Conservation (phyloP, 2,797 vertebrate species). For the Coreius guichenoti region DNA sequence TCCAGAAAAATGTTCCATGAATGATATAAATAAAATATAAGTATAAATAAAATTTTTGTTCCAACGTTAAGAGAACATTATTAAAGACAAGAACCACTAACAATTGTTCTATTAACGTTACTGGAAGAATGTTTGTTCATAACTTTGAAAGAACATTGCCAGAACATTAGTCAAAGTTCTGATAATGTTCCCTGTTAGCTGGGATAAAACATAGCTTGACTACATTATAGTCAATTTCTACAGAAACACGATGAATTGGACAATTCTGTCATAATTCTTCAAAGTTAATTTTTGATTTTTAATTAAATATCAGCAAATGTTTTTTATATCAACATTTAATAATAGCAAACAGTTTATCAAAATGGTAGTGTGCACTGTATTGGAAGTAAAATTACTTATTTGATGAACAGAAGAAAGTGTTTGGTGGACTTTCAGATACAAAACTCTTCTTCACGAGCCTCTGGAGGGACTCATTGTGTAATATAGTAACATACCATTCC, state of each 20-base stretch:
- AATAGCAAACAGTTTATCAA: neutral
- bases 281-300: neutral
- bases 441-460: neutral
- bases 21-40: too few species aligned
- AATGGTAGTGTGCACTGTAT: neutral
- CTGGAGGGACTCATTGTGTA: slow-evolving; percentile 10
- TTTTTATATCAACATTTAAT: neutral
- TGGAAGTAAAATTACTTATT: neutral
- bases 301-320: neutral
- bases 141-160: neutral
- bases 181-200: neutral
- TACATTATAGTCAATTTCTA: neutral
- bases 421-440: neutral
- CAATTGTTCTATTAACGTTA: neutral
- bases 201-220: neutral
- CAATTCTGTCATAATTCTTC: neutral
- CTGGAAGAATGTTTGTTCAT: neutral
- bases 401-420: neutral
- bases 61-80: neutral
- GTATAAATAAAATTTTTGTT: neutral
- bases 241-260: neutral
- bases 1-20: neutral
- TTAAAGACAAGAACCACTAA: neutral
- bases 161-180: neutral
- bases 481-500: slow-evolving; percentile 19